A percentile compares a stretch with the other conserved stretches of the same genome.
Conservation (phyloP, 2,797 vertebrate genomes). For the Rhinichthys osculus region DNA sequence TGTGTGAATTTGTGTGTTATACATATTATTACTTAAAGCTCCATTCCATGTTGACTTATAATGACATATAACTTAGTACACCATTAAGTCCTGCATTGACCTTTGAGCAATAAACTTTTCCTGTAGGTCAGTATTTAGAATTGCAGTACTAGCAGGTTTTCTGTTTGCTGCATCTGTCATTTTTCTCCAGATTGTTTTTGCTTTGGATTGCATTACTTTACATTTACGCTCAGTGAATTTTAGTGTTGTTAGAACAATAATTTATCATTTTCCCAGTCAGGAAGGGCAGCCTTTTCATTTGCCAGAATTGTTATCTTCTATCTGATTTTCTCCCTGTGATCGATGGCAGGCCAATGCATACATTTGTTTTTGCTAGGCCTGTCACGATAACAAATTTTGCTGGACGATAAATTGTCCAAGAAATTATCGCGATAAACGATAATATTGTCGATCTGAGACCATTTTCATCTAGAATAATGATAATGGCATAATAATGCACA, state of each 20-base stretch:
- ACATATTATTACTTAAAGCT: background rate
- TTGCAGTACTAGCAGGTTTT: slow-evolving; percentile 39
- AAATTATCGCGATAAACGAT: too few species aligned
- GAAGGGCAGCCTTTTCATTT: slow-evolving; percentile 29
- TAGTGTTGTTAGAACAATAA: slow-evolving; percentile 36
- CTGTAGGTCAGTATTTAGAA: slow-evolving; percentile 40
- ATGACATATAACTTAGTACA: background rate
- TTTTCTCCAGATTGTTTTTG: slow-evolving; percentile 43
- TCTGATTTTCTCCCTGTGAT: slow-evolving; percentile 38
- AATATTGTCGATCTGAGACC: too few species aligned
- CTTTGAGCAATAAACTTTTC: background rate
- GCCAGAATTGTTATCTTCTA: slow-evolving; percentile 26
- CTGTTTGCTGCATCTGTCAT: slow-evolving; percentile 38
- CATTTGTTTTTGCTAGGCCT: slow-evolving; percentile 32
- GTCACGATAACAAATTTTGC: too few species aligned
- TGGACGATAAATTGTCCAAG: too few species aligned
- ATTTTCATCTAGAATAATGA: too few species aligned
- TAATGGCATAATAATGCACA: too few species aligned
- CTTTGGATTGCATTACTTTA: slow-evolving; percentile 47
- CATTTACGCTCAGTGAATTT: slow-evolving; percentile 21
- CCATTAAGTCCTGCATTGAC: background rate
- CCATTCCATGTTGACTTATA: background rate
- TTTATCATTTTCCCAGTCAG: slow-evolving; percentile 32
- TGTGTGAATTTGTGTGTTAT: background rate
- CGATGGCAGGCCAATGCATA: slow-evolving; percentile 26